Base-by-base conservation (phyloP, 2,113 vertebrate species). In the Vidua macroura region DNA sequence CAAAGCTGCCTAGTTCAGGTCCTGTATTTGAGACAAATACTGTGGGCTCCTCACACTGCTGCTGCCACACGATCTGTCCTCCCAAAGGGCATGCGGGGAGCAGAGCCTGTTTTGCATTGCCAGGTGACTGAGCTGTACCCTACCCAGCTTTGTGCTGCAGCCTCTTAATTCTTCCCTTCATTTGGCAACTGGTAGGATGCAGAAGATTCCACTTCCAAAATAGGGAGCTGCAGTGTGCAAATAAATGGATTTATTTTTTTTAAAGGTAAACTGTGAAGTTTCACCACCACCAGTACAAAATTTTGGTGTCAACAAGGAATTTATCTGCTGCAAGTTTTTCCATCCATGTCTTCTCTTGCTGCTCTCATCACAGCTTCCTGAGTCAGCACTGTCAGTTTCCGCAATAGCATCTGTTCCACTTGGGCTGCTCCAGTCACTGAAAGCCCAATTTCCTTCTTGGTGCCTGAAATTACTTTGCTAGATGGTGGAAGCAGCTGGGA, bases 401-500 rank as follows among this genome's bases (percentile, higher is more conserved):
- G 64, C 72, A 63, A 66, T 55, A 68, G 67, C 43, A 1, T 20
- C 88, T 46, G 76, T 67, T 88, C 59, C 44, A 28, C 75, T 92
- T 94, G 84, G 84, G 84, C 94, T 92, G 69, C 83, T 92, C 91
- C 77, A 76, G 44, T 46, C 63, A 9, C 81, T 15, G 46, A 87
- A 84, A 93, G 49, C 63, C 84, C 10, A 1, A 5, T 89, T 94
- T 92, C 86, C 87, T 91, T 56, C 95, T 85, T 33, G 33, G 31
- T 91, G 91, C 28, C 80, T 92, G 91, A 55, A 86, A 83, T 35
- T 22, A 60, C 93, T 79, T 76, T 84, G 70, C 77, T 79, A 20
- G n/a, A 27, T 46, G 72, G 86, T 88, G 24, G 33, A 69, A 95
- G 77, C 86, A 95, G 88, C 93, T 90, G 82, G 89, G 89, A 91